These are phyloP conservation scores for Oxycera nigricornis DNA, from an alignment of 2,888 invertebrate genomes.

Conservation along the genomic window DNA sequence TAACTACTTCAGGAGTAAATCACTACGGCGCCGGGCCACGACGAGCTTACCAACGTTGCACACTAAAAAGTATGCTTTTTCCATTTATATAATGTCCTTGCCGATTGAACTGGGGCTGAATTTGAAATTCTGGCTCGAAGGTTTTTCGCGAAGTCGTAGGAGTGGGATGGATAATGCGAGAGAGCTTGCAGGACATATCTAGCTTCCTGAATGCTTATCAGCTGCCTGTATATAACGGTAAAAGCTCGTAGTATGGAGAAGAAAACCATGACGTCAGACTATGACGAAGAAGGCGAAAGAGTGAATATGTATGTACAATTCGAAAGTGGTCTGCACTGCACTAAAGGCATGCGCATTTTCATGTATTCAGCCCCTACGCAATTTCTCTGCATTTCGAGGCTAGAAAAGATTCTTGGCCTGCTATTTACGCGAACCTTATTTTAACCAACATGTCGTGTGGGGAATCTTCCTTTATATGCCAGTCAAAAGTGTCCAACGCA, in stretches of 20 bases:
- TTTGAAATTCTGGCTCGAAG: not conserved
- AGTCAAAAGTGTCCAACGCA: not conserved
- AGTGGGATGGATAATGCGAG: slow-evolving; percentile 1
- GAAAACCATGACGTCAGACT: slow-evolving; percentile 40
- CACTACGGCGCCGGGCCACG: slow-evolving; percentile 11
- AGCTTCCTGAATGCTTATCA: not conserved
- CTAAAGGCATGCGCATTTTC: slow-evolving; percentile 38
- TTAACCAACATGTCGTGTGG: not conserved
- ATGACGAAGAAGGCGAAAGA: slow-evolving; percentile 18
- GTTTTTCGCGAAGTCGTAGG: not conserved
- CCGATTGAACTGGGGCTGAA: not conserved
- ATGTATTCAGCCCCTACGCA: not conserved
- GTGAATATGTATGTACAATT: not conserved
- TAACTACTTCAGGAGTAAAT: slow-evolving; percentile 25
- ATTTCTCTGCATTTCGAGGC: not conserved
- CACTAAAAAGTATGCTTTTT: slow-evolving; percentile 15
- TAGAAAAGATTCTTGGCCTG: not conserved
- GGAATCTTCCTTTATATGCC: not conserved
- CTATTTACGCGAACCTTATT: not conserved
- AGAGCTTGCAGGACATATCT: not conserved
- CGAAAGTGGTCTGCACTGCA: slow-evolving; percentile 36
- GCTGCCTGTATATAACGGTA: slow-evolving; percentile 1
- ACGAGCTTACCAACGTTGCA: slow-evolving; percentile 25
- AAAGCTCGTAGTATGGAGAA: not conserved
- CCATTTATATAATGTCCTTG: slow-evolving; percentile 1